Percentiles rank a stretch among this genome's conserved stretches.
Evolutionary conservation across 2,113 vertebrate species (phyloP).

Genomic region (Paedocypris sp.): DNA sequence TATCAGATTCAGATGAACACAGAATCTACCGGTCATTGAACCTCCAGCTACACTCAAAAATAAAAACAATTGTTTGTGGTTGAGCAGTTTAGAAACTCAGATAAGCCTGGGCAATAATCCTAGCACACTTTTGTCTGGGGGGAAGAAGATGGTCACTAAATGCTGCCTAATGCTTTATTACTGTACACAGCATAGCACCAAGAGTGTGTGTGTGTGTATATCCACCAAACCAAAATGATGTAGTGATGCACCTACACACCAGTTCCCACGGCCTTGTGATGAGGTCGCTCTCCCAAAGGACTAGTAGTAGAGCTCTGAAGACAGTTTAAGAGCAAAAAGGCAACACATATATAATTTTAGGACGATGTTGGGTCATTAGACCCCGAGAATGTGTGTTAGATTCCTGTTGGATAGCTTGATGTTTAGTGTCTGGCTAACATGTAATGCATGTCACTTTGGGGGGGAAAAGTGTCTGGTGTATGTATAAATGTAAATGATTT

Average conservation of each 20-base stretch:
- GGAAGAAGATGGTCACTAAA: constrained; percentile 48
- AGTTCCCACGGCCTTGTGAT: constrained; percentile 36
- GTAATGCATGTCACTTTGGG: no score
- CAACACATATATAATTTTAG: no score
- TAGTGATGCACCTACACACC: constrained; percentile 42
- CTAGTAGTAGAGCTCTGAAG: constrained; percentile 42
- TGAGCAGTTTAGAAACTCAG: constrained; percentile 45
- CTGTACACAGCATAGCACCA: constrained; percentile 45
- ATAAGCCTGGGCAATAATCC: constrained; percentile 53
- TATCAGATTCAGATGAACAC: no score
- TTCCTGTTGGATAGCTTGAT: no score
- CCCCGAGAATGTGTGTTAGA: no score
- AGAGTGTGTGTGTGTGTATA: constrained; percentile 32
- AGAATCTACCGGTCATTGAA: no score
- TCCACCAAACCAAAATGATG: constrained; percentile 50
- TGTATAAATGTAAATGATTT: no score
- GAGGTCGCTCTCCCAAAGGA: constrained; percentile 27
- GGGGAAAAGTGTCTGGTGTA: no score
- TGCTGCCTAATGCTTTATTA: constrained; percentile 44
- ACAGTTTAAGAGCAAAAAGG: constrained; percentile 9
- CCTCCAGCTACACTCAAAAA: no score
- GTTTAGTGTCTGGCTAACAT: no score
- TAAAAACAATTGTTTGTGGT: no score
- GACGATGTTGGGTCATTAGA: no score
- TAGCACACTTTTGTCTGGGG: constrained; percentile 51